Percentiles rank a stretch among this genome's conserved stretches.
Conservation (phyloP, 2,888 invertebrate species). For the Phytoseiulus persimilis region DNA sequence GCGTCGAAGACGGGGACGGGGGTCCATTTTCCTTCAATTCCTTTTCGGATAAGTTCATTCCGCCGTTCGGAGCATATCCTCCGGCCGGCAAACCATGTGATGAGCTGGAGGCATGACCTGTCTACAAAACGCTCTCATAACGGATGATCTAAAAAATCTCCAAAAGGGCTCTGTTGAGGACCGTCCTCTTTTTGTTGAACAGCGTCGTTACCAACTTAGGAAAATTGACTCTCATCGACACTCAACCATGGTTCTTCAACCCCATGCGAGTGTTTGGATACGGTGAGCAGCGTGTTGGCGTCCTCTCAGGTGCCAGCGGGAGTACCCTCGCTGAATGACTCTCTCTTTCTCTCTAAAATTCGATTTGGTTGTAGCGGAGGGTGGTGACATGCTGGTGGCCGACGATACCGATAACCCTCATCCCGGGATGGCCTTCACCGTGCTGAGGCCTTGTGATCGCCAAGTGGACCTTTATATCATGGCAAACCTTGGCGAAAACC, state of each 20-base stretch:
- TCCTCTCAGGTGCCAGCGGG: no score
- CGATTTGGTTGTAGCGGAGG: conserved; percentile 41
- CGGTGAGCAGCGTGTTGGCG: conserved; percentile 21
- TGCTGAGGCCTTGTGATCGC: conserved; percentile 75
- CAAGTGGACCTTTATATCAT: conserved; percentile 60
- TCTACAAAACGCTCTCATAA: no score
- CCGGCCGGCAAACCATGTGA: no score
- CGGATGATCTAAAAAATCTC: no score
- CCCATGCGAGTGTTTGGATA: conserved; percentile 13
- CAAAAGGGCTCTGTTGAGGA: not conserved
- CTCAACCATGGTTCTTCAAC: not conserved
- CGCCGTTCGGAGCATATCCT: no score
- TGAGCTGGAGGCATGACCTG: no score
- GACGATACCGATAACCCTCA: conserved; percentile 52
- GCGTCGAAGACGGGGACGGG: no score
- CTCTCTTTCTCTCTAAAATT: no score
- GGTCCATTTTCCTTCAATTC: no score
- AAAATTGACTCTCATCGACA: conserved; percentile 14
- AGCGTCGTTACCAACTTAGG: conserved; percentile 22
- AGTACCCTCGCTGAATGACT: no score
- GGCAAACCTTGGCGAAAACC: conserved; percentile 36
- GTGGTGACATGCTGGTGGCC: conserved; percentile 39
- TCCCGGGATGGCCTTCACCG: conserved; percentile 52
- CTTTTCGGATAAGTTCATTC: no score
- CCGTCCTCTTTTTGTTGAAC: conserved; percentile 11